phyloP scores from a whole-genome alignment of 2,113 vertebrate genomes.

The Amphiprion percula region DNA sequence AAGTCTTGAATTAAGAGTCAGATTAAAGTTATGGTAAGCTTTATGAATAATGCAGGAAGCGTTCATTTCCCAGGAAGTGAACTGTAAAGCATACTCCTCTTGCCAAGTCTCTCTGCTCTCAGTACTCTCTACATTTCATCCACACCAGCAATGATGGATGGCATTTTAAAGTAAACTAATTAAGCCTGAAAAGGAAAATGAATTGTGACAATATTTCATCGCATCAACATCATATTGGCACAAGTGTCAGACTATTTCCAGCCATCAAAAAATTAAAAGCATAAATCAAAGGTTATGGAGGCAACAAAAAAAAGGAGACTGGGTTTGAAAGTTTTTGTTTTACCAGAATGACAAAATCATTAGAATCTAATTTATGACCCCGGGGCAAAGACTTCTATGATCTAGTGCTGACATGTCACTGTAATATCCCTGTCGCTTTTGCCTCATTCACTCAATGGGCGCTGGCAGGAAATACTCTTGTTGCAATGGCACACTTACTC shows the following conservation, averaged over 20 bases:
- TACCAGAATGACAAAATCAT: conserved; percentile 91
- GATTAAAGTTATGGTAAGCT: conserved; percentile 78
- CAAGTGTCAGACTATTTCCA: conserved; percentile 90
- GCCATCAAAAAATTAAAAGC: conserved; percentile 95
- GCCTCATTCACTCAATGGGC: conserved; percentile 67
- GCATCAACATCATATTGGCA: conserved; percentile 86
- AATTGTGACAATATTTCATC: conserved; percentile 91
- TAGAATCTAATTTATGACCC: conserved; percentile 89
- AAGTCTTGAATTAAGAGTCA: conserved; percentile 77
- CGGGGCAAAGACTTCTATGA: conserved; percentile 76
- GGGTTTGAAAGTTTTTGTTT: conserved; percentile 86
- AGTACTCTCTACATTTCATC: conserved; percentile 87
- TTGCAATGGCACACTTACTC: conserved; percentile 60
- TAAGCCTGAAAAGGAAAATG: conserved; percentile 90
- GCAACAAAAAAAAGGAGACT: conserved; percentile 50
- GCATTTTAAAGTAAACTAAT: conserved; percentile 94
- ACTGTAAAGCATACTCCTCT: conserved; percentile 87
- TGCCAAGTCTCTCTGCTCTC: conserved; percentile 75
- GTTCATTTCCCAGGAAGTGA: conserved; percentile 86
- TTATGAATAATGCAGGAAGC: conserved; percentile 89
- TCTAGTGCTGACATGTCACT: conserved; percentile 68
- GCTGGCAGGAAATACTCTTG: conserved; percentile 70
- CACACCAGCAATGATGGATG: conserved; percentile 91
- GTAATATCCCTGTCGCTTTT: conserved; percentile 74
- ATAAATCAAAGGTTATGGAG: conserved; percentile 92